Evolutionary conservation across 2,888 invertebrate genomes (phyloP).

Genomic region (Petrolisthes manimaculis): DNA sequence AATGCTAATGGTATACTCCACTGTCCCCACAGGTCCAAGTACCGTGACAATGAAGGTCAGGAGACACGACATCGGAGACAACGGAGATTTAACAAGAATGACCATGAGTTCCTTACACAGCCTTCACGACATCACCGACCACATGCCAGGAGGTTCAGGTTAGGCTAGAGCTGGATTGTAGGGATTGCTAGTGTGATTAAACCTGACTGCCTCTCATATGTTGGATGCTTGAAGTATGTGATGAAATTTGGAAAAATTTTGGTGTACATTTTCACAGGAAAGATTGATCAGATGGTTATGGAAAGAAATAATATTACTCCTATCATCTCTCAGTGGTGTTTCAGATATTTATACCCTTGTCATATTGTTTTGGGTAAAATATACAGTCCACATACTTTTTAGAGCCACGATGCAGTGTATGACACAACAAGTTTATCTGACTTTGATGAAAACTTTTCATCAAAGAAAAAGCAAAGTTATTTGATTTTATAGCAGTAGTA

Average conservation of each 20-base stretch:
- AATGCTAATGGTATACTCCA: too few species aligned
- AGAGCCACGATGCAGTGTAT: too few species aligned
- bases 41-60: conserved; percentile 2
- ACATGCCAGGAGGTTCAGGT: conserved; percentile 48
- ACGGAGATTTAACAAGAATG: conserved; percentile 10
- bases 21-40: not conserved
- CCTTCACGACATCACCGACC: conserved; percentile 13
- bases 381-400: too few species aligned
- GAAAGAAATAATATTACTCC: not conserved
- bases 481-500: too few species aligned
- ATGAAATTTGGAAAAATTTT: not conserved
- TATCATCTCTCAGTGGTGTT: too few species aligned
- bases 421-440: too few species aligned
- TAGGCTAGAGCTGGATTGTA: not conserved
- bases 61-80: conserved; percentile 26
- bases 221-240: not conserved
- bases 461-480: too few species aligned
- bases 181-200: not conserved
- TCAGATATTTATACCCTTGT: too few species aligned
- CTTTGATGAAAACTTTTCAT: too few species aligned
- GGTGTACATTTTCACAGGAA: not conserved
- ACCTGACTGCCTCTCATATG: not conserved
- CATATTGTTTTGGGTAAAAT: too few species aligned
- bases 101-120: conserved; percentile 1
- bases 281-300: not conserved